phyloP scores from a whole-genome alignment of 2,797 vertebrate genomes.

The Coregonus sp. region DNA sequence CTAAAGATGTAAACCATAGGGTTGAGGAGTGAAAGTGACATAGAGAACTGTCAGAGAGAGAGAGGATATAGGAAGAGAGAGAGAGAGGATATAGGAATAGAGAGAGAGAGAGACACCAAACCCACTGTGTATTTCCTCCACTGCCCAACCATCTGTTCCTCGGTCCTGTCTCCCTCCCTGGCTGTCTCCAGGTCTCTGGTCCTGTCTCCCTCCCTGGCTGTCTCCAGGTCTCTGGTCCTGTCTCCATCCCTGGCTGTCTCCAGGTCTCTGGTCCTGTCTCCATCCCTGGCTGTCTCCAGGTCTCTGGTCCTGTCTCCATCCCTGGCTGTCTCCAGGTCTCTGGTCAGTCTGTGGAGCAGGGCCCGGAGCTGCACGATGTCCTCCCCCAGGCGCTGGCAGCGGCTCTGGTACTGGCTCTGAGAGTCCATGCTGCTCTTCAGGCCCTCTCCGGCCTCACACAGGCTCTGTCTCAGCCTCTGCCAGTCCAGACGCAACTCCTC shows the following conservation, averaged over 20 bases:
- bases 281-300: neutral
- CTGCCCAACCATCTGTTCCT: constrained; percentile 81
- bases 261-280: constrained; percentile 65
- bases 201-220: constrained; percentile 23
- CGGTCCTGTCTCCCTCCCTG: constrained; percentile 48
- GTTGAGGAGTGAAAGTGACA: neutral
- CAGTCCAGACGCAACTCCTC: constrained; percentile 81
- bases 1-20: neutral
- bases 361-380: constrained; percentile 74
- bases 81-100: neutral
- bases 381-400: constrained; percentile 71
- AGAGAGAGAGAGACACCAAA: neutral
- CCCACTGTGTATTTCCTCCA: constrained; percentile 87
- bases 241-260: constrained; percentile 43
- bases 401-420: constrained; percentile 73
- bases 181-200: constrained; percentile 70
- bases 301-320: constrained; percentile 39
- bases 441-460: constrained; percentile 72
- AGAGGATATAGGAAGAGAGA: neutral
- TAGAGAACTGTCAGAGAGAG: neutral
- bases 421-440: constrained; percentile 73
- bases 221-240: constrained; percentile 67
- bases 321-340: constrained; percentile 64
- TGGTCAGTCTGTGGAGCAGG: constrained; percentile 74
- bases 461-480: constrained; percentile 76